Percentiles rank a stretch among this genome's conserved stretches.
Evolutionary conservation across 2,113 vertebrate species (phyloP).

Genomic region (Dicrurus megarhynchus): DNA sequence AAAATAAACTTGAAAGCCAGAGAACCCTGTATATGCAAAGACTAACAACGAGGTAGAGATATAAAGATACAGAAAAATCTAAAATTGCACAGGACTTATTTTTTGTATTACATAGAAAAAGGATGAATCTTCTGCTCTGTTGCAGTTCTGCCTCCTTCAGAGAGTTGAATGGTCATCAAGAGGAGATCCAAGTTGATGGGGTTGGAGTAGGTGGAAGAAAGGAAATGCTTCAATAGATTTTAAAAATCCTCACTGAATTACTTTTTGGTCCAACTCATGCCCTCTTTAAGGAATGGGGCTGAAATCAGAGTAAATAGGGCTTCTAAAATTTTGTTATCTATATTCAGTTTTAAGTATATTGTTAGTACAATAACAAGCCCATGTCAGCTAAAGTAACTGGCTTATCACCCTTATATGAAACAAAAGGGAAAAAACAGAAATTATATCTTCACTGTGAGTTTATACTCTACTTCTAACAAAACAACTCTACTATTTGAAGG

Average conservation of each 20-base stretch:
- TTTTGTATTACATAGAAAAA: neutral
- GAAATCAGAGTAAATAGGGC: neutral
- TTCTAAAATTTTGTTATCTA: neutral
- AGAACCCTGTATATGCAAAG: neutral
- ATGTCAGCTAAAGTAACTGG: neutral
- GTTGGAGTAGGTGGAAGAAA: neutral
- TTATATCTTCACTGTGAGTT: neutral
- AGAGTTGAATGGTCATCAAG: neutral
- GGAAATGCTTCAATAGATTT: neutral
- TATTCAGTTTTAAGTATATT: neutral
- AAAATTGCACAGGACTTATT: neutral
- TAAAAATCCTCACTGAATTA: neutral
- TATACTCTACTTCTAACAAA: neutral
- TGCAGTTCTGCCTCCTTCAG: neutral
- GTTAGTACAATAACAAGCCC: neutral
- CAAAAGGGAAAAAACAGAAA: neutral
- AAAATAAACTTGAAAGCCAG: neutral
- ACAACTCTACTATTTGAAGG: neutral
- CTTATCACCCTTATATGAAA: neutral
- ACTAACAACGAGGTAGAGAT: neutral
- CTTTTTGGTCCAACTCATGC: neutral
- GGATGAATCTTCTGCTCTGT: neutral
- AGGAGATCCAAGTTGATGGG: neutral
- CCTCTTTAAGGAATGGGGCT: neutral
- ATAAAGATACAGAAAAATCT: neutral